Percentiles rank a stretch among this genome's conserved stretches.
phyloP scores from a whole-genome alignment of 2,113 vertebrate genomes.

The Dasyornis broadbenti region DNA sequence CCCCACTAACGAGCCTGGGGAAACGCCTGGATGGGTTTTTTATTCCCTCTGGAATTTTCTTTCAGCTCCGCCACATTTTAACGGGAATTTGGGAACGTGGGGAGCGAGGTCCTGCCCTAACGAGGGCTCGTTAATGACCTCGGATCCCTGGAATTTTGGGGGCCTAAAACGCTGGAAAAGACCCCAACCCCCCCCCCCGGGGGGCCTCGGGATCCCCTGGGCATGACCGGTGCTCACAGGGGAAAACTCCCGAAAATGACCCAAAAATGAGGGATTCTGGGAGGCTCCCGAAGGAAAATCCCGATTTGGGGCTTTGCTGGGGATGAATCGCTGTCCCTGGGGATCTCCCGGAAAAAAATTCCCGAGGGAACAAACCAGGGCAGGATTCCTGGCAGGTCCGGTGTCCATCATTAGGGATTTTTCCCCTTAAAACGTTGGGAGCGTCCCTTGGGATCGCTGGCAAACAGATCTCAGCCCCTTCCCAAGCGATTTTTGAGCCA shows the following conservation, averaged over 20 bases:
- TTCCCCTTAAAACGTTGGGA: neutral
- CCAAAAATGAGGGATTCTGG: neutral
- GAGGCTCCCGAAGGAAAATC: neutral
- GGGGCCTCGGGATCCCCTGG: too few relatives aligned
- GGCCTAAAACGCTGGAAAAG: neutral
- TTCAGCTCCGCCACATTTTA: neutral
- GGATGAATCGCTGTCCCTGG: neutral
- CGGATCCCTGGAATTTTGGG: neutral
- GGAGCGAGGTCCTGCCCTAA: neutral
- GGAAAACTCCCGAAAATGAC: fast-evolving
- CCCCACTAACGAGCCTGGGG: neutral
- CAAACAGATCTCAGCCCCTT: neutral
- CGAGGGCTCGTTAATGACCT: neutral
- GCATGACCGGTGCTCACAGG: neutral
- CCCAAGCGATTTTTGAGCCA: neutral
- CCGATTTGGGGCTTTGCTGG: neutral
- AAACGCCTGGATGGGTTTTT: neutral
- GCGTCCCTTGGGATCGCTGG: fast-evolving
- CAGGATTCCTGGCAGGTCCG: neutral
- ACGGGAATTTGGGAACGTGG: neutral
- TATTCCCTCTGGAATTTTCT: neutral
- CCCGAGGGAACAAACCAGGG: neutral
- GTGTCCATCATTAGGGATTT: fast-evolving
- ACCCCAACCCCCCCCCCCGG: too few relatives aligned
- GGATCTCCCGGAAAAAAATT: neutral